Evolutionary conservation across 2,113 vertebrate genomes (phyloP), one percentile per base, ranked within the genome.

Genomic region (Eurypyga helias): DNA sequence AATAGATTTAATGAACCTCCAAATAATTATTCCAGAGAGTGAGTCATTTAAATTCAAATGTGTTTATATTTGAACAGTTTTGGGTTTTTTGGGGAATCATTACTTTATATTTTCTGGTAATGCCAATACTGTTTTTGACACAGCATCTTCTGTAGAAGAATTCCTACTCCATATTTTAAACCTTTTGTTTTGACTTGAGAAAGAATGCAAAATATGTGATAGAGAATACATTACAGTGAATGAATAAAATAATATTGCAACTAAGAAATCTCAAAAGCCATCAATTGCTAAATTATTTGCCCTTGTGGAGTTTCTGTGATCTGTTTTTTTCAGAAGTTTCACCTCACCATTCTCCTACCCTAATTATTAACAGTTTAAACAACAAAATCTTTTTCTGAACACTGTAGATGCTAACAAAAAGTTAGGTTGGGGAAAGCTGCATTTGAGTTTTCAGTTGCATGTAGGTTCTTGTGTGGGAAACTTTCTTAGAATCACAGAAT

Each of bases 191-290:
- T 69, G 14, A 66, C 75, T 94, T 95, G 66, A 84, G 95, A 85
- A 93, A 87, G 71, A 87, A 96, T 96, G 62, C 58, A 88, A 86
- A 52, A 87, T 55, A 77, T 58, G 46, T 61, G 87, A 83, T 24
- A 82, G 51, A 78, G 88, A 96, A 69, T 36, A 87, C 33, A 83
- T 95, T 83, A 90, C 55, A 62, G 90, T 87, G 93, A 96, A 93
- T 71, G 64, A 90, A 96, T 89, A 87, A 89, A 94, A 67, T 83
- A 72, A 90, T 95, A 60, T 78, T 76, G 92, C 90, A 89, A 92
- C 84, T 92, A 87, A 92, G 91, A 93, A 85, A 85, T 77, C 84
- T 95, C 77, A 76, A 24, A 93, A 89, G n/a, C 16, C 24, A 43
- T 79, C 31, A 58, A 2, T 18, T 66, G 31, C 13, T 65, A 26